phyloP scores from a whole-genome alignment of 2,888 invertebrate species.

The Trilocha varians region DNA sequence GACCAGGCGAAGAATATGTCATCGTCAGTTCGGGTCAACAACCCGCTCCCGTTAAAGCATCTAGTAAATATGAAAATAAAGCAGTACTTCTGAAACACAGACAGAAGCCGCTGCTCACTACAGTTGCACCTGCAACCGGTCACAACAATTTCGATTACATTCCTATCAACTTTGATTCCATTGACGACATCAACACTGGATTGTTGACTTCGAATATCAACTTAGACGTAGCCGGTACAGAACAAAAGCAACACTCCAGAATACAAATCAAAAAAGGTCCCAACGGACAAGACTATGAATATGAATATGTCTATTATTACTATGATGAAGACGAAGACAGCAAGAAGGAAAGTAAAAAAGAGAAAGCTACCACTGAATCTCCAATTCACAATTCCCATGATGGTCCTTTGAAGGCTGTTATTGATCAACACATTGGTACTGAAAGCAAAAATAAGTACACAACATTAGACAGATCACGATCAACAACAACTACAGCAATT shows the following conservation, averaged over 20 bases:
- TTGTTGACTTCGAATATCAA: conserved; percentile 66
- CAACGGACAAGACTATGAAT: conserved; percentile 92
- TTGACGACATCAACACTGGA: conserved; percentile 63
- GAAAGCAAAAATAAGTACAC: conserved; percentile 68
- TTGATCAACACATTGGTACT: conserved; percentile 51
- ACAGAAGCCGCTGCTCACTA: conserved; percentile 71
- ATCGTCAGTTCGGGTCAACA: conserved; percentile 73
- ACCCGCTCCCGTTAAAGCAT: conserved; percentile 50
- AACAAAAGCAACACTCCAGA: conserved; percentile 79
- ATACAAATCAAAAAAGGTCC: conserved; percentile 91
- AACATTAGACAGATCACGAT: conserved; percentile 62
- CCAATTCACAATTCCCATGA: conserved; percentile 72
- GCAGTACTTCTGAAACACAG: conserved; percentile 50
- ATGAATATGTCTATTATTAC: conserved; percentile 93
- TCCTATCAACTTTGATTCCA: conserved; percentile 65
- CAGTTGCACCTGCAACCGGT: conserved; percentile 50
- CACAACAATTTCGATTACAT: conserved; percentile 53
- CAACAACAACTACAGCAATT: conserved; percentile 45
- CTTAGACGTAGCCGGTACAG: conserved; percentile 77
- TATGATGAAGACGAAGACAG: conserved; percentile 82
- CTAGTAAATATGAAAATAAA: conserved; percentile 46
- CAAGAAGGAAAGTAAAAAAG: conserved; percentile 43
- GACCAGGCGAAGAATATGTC: conserved; percentile 78
- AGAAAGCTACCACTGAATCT: conserved; percentile 31
- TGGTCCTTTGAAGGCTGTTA: conserved; percentile 70